Conservation (phyloP, 2,888 invertebrate genomes). For the Lithodes maja region DNA sequence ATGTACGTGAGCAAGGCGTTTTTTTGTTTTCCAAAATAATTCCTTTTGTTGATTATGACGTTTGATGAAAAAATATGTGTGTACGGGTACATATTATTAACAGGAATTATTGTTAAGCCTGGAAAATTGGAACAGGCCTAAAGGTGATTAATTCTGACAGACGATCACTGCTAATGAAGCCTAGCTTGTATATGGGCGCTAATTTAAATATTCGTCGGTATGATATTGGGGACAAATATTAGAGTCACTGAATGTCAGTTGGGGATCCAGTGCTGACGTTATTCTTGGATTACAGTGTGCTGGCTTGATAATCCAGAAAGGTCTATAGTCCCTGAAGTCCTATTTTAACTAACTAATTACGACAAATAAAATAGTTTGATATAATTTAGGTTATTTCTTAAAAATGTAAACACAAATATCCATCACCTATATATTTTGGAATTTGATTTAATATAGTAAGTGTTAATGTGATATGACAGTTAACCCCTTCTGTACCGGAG, state of each 20-base stretch:
- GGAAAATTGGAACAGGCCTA: slow-evolving; percentile 1
- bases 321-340: too few species aligned
- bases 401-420: too few species aligned
- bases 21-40: not conserved
- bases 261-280: not conserved
- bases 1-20: not conserved
- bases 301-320: too few species aligned
- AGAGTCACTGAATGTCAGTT: not conserved
- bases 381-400: too few species aligned
- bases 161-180: slow-evolving; percentile 9
- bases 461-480: too few species aligned
- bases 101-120: slow-evolving; percentile 20
- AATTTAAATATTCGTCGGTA: not conserved
- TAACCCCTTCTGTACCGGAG: too few species aligned
- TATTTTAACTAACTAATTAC: too few species aligned
- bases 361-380: too few species aligned
- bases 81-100: slow-evolving; percentile 7
- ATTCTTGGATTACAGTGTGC: too few species aligned
- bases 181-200: not conserved
- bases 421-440: too few species aligned
- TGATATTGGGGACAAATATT: not conserved
- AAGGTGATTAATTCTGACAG: slow-evolving; percentile 13
- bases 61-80: not conserved
- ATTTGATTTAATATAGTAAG: too few species aligned
- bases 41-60: not conserved